Base-by-base conservation (phyloP, 2,888 invertebrate genomes). In the Chloroclystis v-ata region DNA sequence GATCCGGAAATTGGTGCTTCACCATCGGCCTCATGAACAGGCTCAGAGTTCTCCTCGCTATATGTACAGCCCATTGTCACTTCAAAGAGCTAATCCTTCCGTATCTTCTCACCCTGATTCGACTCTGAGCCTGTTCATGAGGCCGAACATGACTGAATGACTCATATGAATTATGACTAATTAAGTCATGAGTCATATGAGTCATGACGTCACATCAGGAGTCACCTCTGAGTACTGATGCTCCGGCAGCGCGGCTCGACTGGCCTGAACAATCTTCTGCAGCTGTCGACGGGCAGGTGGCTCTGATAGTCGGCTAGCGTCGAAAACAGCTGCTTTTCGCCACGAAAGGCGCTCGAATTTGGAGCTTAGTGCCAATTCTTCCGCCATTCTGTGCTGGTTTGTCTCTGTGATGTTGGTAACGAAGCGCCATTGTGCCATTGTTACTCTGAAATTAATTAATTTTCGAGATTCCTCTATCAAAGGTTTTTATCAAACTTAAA, bases 301-400 rank as follows among this genome's bases (percentile, higher is more conserved):
- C 69, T 96, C 94, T 0, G 91, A 85, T 20, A 95, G 87, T 47
- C 90, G 82, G 6, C 90, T 89, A 85, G 92, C 92, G 50, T 93
- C 92, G 63, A 92, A 95, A 6, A 89, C 89, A 0, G 91, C 89
- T 0, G 93, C 92, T 68, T 92, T 91, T 62, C 90, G 89, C 92
- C 94, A 95, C 0, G 94, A 93, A 0, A 93, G 86, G 64, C 92
- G 63, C 62, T 94, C 93, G 63, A 95, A 94, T 77, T 93, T 93
- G 46, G 91, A 89, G 67, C 92, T 91, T 4, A 92, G 75, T 1
- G 91, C 90, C 75, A 94, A 89, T 61, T 93, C 92, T 48, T 94
- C 93, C 1, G 91, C 72, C 93, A 94, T 94, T 41, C 91, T 82
- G 1, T 92, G 84, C 2, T 91, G 90, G 75, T 93, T 94, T 53